A percentile compares a stretch with the other conserved stretches of the same genome.
These are phyloP conservation scores for Trachymyrmex cornetzi DNA, from an alignment of 1,140 invertebrate species.

Conservation along the genomic window DNA sequence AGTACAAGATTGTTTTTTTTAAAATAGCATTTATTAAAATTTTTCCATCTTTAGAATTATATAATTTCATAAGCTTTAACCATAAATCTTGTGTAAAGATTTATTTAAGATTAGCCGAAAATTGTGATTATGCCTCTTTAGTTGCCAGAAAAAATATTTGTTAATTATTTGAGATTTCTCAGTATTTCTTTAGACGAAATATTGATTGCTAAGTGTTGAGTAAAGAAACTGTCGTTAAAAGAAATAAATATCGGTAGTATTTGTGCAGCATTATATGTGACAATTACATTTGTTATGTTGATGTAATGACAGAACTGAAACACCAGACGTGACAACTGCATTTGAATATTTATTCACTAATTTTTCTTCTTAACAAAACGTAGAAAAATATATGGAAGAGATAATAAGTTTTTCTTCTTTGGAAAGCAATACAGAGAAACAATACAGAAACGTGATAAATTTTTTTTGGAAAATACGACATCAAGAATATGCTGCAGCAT, in stretches of 20 bases:
- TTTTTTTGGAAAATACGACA: neutral
- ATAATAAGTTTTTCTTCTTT: constrained; percentile 8
- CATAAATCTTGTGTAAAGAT: neutral
- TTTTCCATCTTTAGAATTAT: neutral
- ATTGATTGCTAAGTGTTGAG: neutral
- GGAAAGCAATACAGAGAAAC: neutral
- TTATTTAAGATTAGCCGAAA: neutral
- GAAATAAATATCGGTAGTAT: neutral
- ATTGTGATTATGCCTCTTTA: neutral
- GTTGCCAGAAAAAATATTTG: neutral
- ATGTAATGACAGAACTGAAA: neutral
- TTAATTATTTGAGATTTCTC: neutral
- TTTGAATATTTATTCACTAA: neutral
- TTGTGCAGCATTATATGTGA: neutral
- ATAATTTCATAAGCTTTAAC: neutral
- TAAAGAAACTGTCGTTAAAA: neutral
- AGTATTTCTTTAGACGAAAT: neutral
- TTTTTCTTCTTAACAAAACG: neutral
- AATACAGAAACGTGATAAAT: constrained; percentile 44
- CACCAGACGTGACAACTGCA: neutral
- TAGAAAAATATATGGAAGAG: neutral
- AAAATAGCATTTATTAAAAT: neutral
- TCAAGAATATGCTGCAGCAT: neutral
- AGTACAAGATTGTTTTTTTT: neutral
- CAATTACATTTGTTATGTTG: neutral